Conservation (phyloP, 2,888 invertebrate species). For the Mystacides longicornis region DNA sequence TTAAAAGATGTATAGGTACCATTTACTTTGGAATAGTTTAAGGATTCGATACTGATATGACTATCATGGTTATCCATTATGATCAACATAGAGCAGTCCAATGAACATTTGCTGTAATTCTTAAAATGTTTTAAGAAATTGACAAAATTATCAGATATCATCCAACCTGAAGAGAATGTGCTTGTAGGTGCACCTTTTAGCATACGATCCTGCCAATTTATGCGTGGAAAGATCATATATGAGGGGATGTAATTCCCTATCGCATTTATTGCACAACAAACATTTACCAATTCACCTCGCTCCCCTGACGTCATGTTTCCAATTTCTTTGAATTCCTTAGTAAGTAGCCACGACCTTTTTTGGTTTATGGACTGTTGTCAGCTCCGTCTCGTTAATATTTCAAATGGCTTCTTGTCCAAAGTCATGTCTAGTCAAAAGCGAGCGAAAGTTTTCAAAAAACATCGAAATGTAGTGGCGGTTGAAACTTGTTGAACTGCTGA, state of each 20-base stretch:
- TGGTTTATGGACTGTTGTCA: constrained; percentile 26
- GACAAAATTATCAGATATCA: constrained; percentile 30
- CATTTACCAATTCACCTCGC: constrained; percentile 32
- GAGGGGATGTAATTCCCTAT: constrained; percentile 28
- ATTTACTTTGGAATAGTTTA: constrained; percentile 31
- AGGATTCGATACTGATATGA: constrained; percentile 28
- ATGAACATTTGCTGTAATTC: constrained; percentile 5
- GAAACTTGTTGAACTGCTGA: constrained; percentile 25
- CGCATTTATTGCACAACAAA: constrained; percentile 30
- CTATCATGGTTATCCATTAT: constrained; percentile 34
- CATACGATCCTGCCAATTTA: constrained; percentile 30
- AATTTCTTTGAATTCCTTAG: constrained; percentile 28
- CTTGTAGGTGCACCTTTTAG: constrained; percentile 6
- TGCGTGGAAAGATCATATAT: constrained; percentile 32
- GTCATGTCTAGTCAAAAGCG: constrained; percentile 24
- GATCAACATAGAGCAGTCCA: constrained; percentile 21
- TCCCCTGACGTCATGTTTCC: constrained; percentile 32
- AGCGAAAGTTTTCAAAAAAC: constrained; percentile 29
- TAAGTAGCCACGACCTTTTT: constrained; percentile 27
- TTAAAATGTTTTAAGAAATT: constrained; percentile 31
- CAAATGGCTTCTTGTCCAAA: constrained; percentile 25
- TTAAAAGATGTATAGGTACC: constrained; percentile 34
- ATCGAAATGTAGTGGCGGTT: constrained; percentile 16
- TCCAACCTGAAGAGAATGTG: constrained; percentile 33
- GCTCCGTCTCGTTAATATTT: constrained; percentile 26